Evolutionary conservation across 1,140 invertebrate species (phyloP).

Genomic region (Caenorhabditis latens): DNA sequence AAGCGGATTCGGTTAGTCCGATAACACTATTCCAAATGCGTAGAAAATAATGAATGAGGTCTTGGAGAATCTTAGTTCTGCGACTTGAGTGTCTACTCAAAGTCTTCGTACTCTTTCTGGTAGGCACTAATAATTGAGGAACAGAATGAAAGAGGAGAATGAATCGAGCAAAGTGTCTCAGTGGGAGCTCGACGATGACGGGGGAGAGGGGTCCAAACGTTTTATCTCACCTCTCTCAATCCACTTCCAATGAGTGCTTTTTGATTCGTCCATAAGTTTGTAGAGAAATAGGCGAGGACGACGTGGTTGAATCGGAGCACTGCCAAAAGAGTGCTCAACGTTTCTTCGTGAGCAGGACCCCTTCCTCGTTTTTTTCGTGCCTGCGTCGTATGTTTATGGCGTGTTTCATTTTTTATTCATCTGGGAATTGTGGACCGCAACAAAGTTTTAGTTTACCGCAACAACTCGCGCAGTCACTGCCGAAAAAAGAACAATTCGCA

Average conservation of each 20-base stretch:
- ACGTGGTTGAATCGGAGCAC: slow-evolving; percentile 30
- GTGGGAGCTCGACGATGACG: background rate
- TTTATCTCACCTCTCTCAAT: slow-evolving; percentile 40
- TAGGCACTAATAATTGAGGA: slow-evolving; percentile 18
- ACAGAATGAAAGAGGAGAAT: background rate
- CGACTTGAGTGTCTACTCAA: background rate
- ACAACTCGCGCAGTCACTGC: too few species aligned
- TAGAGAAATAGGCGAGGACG: background rate
- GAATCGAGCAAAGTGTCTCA: background rate
- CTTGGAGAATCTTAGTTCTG: background rate
- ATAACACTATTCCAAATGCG: background rate
- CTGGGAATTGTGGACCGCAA: slow-evolving; percentile 25
- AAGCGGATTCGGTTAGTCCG: too few species aligned
- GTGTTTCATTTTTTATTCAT: slow-evolving; percentile 56
- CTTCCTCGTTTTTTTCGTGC: background rate
- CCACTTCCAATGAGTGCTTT: slow-evolving; percentile 55
- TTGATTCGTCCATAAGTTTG: slow-evolving; percentile 54
- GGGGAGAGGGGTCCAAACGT: background rate
- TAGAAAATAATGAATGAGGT: background rate
- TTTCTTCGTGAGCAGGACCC: background rate
- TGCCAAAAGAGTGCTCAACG: background rate
- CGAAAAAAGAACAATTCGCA: background rate
- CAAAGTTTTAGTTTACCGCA: background rate
- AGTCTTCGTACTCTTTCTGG: too few species aligned
- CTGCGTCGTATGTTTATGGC: slow-evolving; percentile 47